Base-by-base conservation (phyloP, 2,888 invertebrate species). In the Stenurella melanura region DNA sequence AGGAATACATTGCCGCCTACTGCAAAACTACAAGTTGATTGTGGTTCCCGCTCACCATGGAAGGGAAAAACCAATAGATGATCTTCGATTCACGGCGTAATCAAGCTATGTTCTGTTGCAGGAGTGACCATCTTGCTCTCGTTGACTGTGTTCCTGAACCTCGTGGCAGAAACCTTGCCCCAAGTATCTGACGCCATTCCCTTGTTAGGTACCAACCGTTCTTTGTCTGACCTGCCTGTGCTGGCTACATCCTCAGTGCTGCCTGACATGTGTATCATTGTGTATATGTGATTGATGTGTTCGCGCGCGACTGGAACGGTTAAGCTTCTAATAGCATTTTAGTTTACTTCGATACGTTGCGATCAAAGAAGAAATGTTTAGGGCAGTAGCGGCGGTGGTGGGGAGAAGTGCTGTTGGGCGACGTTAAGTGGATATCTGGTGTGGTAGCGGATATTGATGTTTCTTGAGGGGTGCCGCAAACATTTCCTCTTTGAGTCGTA, bases 111-210 rank as follows among this genome's bases (percentile, higher is more conserved):
- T 92, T 92, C 92, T 94, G 93, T 96, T 96, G 91, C 96, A 98
- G 98, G 98, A 93, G 97, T 98, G 93, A 98, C 98, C 93, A 98
- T 98, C 93, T 96, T 98, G 92, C 97, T 99, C 91, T 98, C 98
- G 92, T 96, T 99, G 94, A 98, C 98, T 93, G 98, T 99, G 93
- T 99, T 99, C 94, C 96, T 98, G 93, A 97, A 98, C 93, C 96
- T 98, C 93, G 98, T 99, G 92, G 98, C 98, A 88, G 98, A 98
- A 95, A 98, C 98, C 92, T 96, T 98, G 95, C 98, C 98, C 92
- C 98, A 97, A 94, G 98, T 98, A 92, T 98, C 98, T 92, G 98
- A 98, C 93, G 98, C 98, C 92, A 98, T 99, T 93, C 98, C 99
- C 92, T 93, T 99, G 93, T 98, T 99, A 96, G 98, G 98, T 97